Evolutionary conservation across 2,113 vertebrate species (phyloP).

Genomic region (Zootoca vivipara): DNA sequence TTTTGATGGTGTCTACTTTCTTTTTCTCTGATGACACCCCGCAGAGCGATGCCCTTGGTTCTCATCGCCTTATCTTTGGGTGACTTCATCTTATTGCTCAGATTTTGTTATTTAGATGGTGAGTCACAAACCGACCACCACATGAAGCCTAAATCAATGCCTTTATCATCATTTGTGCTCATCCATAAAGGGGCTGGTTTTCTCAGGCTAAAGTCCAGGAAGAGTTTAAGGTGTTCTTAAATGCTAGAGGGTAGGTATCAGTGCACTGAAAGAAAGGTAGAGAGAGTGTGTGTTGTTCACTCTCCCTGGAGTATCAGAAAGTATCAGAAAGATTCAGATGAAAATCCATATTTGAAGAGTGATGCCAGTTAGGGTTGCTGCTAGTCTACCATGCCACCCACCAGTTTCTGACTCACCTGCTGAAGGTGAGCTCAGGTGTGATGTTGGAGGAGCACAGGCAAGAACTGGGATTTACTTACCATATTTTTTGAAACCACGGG

Average conservation of each 20-base stretch:
- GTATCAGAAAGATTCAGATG: neutral
- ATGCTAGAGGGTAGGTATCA: neutral
- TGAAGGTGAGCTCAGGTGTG: no score
- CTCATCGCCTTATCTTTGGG: neutral
- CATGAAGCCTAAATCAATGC: neutral
- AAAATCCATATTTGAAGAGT: neutral
- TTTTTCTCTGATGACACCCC: neutral
- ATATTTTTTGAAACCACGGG: no score
- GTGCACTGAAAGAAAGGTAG: neutral
- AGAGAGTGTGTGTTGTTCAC: neutral
- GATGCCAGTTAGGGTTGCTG: no score
- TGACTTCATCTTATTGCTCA: slow-evolving; percentile 2
- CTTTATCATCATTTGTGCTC: neutral
- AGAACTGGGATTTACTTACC: no score
- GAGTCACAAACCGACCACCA: neutral
- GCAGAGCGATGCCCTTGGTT: neutral
- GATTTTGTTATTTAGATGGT: slow-evolving; percentile 4
- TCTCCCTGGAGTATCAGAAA: neutral
- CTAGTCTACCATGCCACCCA: no score
- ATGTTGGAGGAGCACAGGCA: neutral
- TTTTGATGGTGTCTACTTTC: neutral
- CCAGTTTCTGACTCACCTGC: no score
- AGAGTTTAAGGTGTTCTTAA: neutral
- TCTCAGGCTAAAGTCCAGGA: neutral
- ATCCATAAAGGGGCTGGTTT: neutral